Evolutionary conservation across 2,113 vertebrate species (phyloP), one percentile per base, ranked within the genome.

Genomic region (Vicugna pacos): DNA sequence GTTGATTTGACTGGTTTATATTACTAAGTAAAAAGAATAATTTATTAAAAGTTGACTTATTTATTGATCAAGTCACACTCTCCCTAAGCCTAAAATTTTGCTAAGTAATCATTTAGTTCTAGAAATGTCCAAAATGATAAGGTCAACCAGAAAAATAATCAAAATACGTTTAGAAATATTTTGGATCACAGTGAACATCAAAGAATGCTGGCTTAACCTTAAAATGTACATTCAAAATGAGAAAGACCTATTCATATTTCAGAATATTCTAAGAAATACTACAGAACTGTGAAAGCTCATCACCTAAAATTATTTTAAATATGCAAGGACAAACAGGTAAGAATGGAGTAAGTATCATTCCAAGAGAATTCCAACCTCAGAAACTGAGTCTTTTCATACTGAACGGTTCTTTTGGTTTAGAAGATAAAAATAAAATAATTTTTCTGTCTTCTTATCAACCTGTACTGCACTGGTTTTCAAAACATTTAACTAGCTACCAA

Each of bases 261-360:
- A 79, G 60, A 30, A 62, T 79, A 86, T 60, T 91, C 93, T 75
- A 92, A 95, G 75, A 95, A 83, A 86, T 20, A 86, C 1, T 67
- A 38, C 0, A 84, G 22, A 96, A 79, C 1, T 65, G 6, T 67
- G 12, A 30, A 24, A 86, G 42, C 17, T 82, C 9, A 58, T 60
- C 60, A 97, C 50, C 67, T 93, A 42, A 62, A 77, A 75, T 90
- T 69, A 92, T 76, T 92, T 88, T 88, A 80, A 73, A 87, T 75
- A 87, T 72, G 5, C 22, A 90, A 75, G 28, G 30, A 90, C 50
- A 86, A 94, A 83, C 3, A 8, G 28, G 26, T 70, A 96, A 65
- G 7, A 85, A 73, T 30, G 52, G 54, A 72, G 48, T 22, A 48
- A 69, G 28, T 89, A 70, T 54, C 1, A 46, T 86, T 94, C 38